Evolutionary conservation across 1,140 invertebrate species (phyloP).

Genomic region (Aphis craccivora): DNA sequence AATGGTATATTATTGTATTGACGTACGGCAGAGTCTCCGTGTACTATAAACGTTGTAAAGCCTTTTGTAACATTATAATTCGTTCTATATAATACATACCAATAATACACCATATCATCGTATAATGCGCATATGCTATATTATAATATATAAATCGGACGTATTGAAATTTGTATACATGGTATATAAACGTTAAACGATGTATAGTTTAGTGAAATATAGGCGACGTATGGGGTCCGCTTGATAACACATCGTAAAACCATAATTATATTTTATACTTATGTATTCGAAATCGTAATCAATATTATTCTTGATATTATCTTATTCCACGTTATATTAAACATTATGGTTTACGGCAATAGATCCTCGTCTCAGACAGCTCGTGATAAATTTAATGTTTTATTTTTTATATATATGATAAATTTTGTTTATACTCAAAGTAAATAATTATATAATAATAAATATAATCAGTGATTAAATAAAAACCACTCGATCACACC

Average conservation of each 20-base stretch:
- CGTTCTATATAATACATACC: neutral
- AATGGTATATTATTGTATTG: neutral
- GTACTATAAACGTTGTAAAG: neutral
- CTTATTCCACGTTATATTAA: neutral
- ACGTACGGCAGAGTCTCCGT: too few relatives aligned
- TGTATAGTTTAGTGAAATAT: neutral
- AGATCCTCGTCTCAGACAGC: neutral
- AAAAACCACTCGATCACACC: neutral
- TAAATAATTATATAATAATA: neutral
- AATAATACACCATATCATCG: neutral
- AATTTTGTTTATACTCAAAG: neutral
- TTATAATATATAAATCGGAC: neutral
- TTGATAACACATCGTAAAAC: neutral
- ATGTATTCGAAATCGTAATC: neutral
- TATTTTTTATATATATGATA: neutral
- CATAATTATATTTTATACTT: neutral
- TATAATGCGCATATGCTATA: neutral
- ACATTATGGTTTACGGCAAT: neutral
- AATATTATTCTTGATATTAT: neutral
- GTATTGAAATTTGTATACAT: neutral
- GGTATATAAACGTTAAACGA: neutral
- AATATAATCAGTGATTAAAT: neutral
- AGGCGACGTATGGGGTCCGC: neutral
- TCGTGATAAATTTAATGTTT: neutral
- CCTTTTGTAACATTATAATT: constrained; percentile 25